Base-by-base conservation (phyloP, 2,113 vertebrate genomes). In the Serranochromis macrocephalus region DNA sequence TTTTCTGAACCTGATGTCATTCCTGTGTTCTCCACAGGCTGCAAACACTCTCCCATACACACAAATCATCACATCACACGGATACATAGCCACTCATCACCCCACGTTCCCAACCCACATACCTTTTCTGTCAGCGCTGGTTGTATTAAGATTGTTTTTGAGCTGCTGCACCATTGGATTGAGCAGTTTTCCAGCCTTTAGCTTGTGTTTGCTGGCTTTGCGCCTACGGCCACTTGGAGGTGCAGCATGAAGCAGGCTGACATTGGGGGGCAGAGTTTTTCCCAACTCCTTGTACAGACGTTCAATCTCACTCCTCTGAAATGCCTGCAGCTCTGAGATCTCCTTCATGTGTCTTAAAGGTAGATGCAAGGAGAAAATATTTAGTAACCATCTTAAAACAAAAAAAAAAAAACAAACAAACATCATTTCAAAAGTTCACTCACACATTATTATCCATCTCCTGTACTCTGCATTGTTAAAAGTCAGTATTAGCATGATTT, bases 281-380 rank as follows among this genome's bases (percentile, higher is more conserved):
- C 99, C 99, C 83, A 99, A 91, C 3, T 97, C 97, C 58, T 92
- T 94, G 89, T 99, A 99, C 75, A 99, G 93, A 10, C 93, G 94
- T 93, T 99, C 98, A 6, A 99, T 98, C 95, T 99, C 99, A 36
- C 95, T 97, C 91, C 98, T 98, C 94, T 99, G 99, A 92, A 98
- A 98, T 2, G 97, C 97, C 94, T 99, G 98, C 40, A 99, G 96
- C 91, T 99, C 98, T 2, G 98, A 97, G 84, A 99, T 98, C 96
- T 99, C 99, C 80, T 98, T 98, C 97, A 99, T 97, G 94, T 99
- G 99, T 94, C 98, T 99, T 99, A 58, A 80, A 79, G 84, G 73
- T 85, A 51, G 47, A 51, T 17, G 63, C 6, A 80, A 21, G 17
- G n/a, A 75, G 24, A 81, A 24, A 58, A 21, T 21, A 84, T 10